Evolutionary conservation across 92 coral and sea anemone species (phyloP).

Genomic region (Siderastrea siderea): DNA sequence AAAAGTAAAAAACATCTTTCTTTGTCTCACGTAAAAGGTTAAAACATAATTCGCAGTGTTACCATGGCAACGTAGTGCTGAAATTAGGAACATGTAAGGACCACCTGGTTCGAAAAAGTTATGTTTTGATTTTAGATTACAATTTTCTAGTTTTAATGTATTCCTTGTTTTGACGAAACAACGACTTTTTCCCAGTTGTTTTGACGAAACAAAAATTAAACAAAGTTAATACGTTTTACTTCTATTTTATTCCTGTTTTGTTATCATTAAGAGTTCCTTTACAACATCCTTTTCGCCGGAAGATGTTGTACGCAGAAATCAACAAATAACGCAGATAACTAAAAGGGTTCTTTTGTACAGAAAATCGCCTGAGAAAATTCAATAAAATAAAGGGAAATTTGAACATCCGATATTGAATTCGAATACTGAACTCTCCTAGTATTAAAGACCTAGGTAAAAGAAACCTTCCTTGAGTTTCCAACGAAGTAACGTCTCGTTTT

Average conservation of each 20-base stretch:
- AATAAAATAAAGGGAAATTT: background rate
- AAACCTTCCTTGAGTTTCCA: background rate
- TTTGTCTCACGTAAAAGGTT: background rate
- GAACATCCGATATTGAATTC: background rate
- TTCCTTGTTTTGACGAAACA: background rate
- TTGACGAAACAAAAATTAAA: background rate
- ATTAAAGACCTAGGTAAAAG: background rate
- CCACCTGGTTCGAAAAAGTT: background rate
- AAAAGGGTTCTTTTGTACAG: too few relatives aligned
- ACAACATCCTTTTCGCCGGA: background rate
- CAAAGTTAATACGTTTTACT: background rate
- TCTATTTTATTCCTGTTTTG: background rate
- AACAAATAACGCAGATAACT: too few relatives aligned
- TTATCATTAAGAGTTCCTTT: background rate
- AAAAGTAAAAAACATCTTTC: too few relatives aligned
- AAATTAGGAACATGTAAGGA: background rate
- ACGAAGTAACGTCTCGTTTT: too few relatives aligned
- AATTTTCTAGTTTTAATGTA: background rate
- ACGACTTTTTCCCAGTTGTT: background rate
- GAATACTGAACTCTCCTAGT: background rate
- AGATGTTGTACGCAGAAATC: background rate
- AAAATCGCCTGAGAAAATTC: too few relatives aligned
- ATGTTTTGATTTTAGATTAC: background rate
- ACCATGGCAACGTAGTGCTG: background rate
- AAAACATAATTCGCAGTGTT: background rate